Percentiles rank a stretch among this genome's conserved stretches.
These are phyloP conservation scores for Pachliopta kotzebuea DNA, from an alignment of 2,888 invertebrate genomes.

Conservation along the genomic window DNA sequence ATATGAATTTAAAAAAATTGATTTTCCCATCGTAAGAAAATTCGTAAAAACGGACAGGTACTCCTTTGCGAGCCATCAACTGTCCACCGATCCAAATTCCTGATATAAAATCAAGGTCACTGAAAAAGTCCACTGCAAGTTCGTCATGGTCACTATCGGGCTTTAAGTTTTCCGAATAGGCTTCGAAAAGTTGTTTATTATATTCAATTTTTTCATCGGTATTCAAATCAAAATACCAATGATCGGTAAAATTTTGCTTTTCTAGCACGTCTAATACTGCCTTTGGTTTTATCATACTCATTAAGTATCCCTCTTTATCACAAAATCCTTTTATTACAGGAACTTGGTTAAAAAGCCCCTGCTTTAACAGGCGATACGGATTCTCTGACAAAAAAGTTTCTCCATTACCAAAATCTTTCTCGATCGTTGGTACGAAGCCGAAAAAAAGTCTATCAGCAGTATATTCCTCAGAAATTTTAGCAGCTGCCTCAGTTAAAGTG, in stretches of 20 bases:
- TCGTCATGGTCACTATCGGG: slow-evolving; percentile 36
- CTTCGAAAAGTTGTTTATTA: slow-evolving; percentile 22
- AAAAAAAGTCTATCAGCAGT: slow-evolving; percentile 39
- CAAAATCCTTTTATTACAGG: slow-evolving; percentile 74
- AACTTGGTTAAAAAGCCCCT: slow-evolving; percentile 55
- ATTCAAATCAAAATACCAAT: slow-evolving; percentile 38
- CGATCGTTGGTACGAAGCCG: slow-evolving; percentile 54
- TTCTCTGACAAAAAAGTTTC: slow-evolving; percentile 44
- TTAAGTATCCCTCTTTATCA: slow-evolving; percentile 64
- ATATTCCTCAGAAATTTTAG: slow-evolving; percentile 34
- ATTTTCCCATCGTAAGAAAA: slow-evolving; percentile 46
- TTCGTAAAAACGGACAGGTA: slow-evolving; percentile 42
- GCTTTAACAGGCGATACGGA: slow-evolving; percentile 61
- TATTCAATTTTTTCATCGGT: slow-evolving; percentile 32
- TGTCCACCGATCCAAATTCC: slow-evolving; percentile 42
- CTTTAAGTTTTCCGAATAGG: slow-evolving; percentile 20
- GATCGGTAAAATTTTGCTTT: slow-evolving; percentile 38
- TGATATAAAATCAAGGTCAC: slow-evolving; percentile 45
- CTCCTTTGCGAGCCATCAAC: slow-evolving; percentile 34
- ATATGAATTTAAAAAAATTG: slow-evolving; percentile 36
- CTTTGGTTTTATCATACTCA: slow-evolving; percentile 40
- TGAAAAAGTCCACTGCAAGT: slow-evolving; percentile 44
- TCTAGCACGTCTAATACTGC: slow-evolving; percentile 39
- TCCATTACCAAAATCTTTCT: slow-evolving; percentile 47
- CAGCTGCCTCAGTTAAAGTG: slow-evolving; percentile 34